Conservation (phyloP, 2,797 vertebrate species). For the Oryzias sinensis region DNA sequence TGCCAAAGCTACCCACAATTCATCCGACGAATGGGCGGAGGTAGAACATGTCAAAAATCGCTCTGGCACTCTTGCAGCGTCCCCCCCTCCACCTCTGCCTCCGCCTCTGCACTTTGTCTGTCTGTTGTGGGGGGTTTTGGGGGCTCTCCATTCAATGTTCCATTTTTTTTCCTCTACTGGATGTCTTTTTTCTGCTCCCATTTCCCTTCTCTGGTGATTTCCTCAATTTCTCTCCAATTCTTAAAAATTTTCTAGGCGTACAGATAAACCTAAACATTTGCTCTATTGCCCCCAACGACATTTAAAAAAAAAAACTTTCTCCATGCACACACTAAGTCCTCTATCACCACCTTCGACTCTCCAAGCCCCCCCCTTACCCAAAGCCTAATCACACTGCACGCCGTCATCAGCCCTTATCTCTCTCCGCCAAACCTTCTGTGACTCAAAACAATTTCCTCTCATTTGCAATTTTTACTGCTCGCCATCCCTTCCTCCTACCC, state of each 20-base stretch:
- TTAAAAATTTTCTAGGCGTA: slow-evolving; percentile 37
- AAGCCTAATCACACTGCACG: slow-evolving; percentile 75
- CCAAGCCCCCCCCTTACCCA: slow-evolving; percentile 50
- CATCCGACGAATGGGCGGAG: slow-evolving; percentile 56
- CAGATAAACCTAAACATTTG: slow-evolving; percentile 25
- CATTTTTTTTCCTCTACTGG: slow-evolving; percentile 12
- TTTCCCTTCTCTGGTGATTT: slow-evolving; percentile 2
- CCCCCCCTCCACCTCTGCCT: slow-evolving; percentile 26
- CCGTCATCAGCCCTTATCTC: slow-evolving; percentile 81
- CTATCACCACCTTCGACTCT: slow-evolving; percentile 45
- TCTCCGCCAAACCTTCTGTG: slow-evolving; percentile 77
- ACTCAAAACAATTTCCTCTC: slow-evolving; percentile 81
- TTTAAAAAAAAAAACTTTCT: slow-evolving; percentile 37
- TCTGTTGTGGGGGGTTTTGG: slow-evolving; percentile 7
- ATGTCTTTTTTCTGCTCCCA: no score
- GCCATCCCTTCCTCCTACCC: slow-evolving; percentile 21
- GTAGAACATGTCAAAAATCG: slow-evolving; percentile 60
- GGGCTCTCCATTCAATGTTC: slow-evolving; percentile 57
- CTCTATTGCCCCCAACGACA: slow-evolving; percentile 25
- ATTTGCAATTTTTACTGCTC: slow-evolving; percentile 72
- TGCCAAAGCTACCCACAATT: slow-evolving; percentile 60
- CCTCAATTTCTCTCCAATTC: slow-evolving; percentile 36
- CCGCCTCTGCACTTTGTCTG: slow-evolving; percentile 25
- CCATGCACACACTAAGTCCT: slow-evolving; percentile 17
- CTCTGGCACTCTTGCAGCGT: slow-evolving; percentile 67